Base-by-base conservation (phyloP, 2,113 vertebrate genomes). In the Burhinus oedicnemus region DNA sequence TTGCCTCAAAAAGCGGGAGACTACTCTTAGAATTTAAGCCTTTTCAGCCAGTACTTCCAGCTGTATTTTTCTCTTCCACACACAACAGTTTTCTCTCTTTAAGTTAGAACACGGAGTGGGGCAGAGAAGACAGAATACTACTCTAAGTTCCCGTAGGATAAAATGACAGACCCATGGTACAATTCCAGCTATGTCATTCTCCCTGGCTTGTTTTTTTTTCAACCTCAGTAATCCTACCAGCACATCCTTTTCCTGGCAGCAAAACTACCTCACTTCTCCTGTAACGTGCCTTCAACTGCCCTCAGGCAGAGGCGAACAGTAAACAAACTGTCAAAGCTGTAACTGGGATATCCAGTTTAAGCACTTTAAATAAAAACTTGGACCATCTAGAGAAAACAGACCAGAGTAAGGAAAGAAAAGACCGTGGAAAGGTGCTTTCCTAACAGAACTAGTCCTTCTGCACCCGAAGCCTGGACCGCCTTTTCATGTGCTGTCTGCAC, bases 271-370 rank as follows among this genome's bases (percentile, higher is more conserved):
- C 84, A 78, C 82, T 98, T 94, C 95, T 89, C 96, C 96, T 90
- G 86, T 64, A 95, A 96, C 12, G 9, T 80, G 85, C 71, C 84
- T 97, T 93, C 85, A 79, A 45, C 47, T 89, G 96, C 97, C 97
- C 78, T 83, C 89, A 91, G 98, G 98, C 96, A 98, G 87, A 94
- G n/a, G 60, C 36, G 79, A 98, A 98, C 94, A 94, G 91, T 93
- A 98, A 98, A 98, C 95, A 98, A 90, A 83, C 91, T 95, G 96
- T 95, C 94, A 97, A 89, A 97, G 86, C 69, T 94, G 85, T 93
- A 97, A 96, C 96, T 91, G 96, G 97, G 97, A 98, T 97, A 98
- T 97, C 97, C 98, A 98, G 97, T 95, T 97, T 97, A 98, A 97
- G 91, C 76, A 93, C 96, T 97, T 97, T 90, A 93, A 97, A 97